Percentiles rank a stretch among this genome's conserved stretches.
Conservation (phyloP, 2,888 invertebrate species). For the Crossocerus cetratus region DNA sequence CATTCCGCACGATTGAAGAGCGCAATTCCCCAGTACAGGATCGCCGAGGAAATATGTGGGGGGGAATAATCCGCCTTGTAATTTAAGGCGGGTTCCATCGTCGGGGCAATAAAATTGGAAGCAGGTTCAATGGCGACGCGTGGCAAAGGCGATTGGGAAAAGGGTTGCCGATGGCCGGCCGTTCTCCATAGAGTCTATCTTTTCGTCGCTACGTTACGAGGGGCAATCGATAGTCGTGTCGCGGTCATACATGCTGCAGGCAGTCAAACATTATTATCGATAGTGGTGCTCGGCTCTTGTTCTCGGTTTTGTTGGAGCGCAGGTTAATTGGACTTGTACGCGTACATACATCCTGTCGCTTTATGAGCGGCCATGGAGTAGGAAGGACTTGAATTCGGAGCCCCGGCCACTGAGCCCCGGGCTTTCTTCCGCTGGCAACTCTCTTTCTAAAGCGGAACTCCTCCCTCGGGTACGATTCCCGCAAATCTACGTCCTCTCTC, state of each 20-base stretch:
- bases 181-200: constrained; percentile 21
- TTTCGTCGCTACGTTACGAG: constrained; percentile 26
- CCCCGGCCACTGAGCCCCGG: background rate
- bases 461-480: too few relatives aligned
- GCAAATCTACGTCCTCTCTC: too few relatives aligned
- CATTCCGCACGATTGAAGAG: too few relatives aligned
- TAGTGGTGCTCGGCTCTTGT: constrained; percentile 21
- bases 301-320: constrained; percentile 30
- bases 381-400: constrained; percentile 17
- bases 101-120: too few relatives aligned
- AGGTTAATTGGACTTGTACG: constrained; percentile 41
- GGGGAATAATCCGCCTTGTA: too few relatives aligned
- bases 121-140: too few relatives aligned
- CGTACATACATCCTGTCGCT: constrained; percentile 33
- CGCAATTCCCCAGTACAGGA: too few relatives aligned
- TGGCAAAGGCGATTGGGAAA: background rate
- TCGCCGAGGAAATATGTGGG: too few relatives aligned
- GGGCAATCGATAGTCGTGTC: constrained; percentile 37
- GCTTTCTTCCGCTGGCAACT: background rate
- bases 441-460: background rate
- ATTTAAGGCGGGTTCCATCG: too few relatives aligned
- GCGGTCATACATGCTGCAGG: constrained; percentile 33
- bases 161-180: background rate
- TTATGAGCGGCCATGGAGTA: constrained; percentile 19
- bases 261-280: constrained; percentile 54